Evolutionary conservation across 2,113 vertebrate species (phyloP).

Genomic region (Jacana jacana): DNA sequence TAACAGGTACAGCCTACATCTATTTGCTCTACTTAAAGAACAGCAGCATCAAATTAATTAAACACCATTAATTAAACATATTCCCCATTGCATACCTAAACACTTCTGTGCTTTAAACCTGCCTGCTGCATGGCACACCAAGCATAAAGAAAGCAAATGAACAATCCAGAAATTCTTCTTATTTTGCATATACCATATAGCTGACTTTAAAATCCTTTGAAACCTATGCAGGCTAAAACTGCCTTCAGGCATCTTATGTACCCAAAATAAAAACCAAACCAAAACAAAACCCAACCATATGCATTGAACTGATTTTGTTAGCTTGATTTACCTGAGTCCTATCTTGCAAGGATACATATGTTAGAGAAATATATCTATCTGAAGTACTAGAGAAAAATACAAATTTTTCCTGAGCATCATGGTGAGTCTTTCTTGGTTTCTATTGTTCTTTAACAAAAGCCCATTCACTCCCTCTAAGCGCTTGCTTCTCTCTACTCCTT

Average conservation of each 20-base stretch:
- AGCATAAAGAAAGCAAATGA: background rate
- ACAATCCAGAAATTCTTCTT: slow-evolving; percentile 41
- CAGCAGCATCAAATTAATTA: slow-evolving; percentile 37
- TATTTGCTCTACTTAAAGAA: background rate
- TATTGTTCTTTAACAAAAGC: background rate
- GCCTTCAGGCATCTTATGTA: background rate
- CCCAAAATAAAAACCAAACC: background rate
- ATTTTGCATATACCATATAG: slow-evolving; percentile 10
- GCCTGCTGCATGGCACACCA: background rate
- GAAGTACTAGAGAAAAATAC: background rate
- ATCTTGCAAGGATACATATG: background rate
- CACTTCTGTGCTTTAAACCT: background rate
- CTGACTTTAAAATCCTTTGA: slow-evolving; percentile 13
- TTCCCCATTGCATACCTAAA: slow-evolving; percentile 11
- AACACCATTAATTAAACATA: background rate
- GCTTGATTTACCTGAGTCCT: background rate
- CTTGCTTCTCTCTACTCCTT: background rate
- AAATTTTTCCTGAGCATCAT: background rate
- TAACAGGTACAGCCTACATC: background rate
- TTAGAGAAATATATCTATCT: background rate
- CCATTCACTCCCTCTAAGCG: background rate
- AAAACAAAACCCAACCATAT: background rate
- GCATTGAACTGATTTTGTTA: background rate
- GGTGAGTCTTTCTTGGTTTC: background rate
- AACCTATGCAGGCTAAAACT: slow-evolving; percentile 2